phyloP scores from a whole-genome alignment of 1,140 invertebrate species.

The Anastatus disparis region DNA sequence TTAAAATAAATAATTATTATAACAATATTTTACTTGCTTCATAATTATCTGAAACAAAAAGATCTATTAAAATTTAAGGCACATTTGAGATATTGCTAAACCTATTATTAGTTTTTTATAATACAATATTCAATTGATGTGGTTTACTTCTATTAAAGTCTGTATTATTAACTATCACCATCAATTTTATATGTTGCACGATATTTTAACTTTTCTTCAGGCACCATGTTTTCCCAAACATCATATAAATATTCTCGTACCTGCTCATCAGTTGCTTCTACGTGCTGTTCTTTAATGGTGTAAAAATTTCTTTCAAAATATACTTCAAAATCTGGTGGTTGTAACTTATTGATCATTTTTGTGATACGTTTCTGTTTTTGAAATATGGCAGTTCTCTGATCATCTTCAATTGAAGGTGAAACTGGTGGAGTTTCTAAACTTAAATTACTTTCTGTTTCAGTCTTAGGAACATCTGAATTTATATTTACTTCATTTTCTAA shows the following conservation, averaged over 20 bases:
- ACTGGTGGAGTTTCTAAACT: slow-evolving; percentile 39
- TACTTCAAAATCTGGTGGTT: slow-evolving; percentile 59
- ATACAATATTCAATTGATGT: too few relatives aligned
- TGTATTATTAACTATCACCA: slow-evolving; percentile 21
- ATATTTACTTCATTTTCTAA: slow-evolving; percentile 5
- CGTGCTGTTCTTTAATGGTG: slow-evolving; percentile 63
- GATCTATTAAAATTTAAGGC: too few relatives aligned
- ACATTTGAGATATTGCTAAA: too few relatives aligned
- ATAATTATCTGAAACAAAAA: too few relatives aligned
- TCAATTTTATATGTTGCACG: slow-evolving; percentile 34
- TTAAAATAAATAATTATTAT: too few relatives aligned
- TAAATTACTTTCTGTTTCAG: slow-evolving; percentile 27
- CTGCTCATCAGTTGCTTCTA: slow-evolving; percentile 60
- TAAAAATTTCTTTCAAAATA: slow-evolving; percentile 65
- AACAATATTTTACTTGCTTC: too few relatives aligned
- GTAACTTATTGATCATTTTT: slow-evolving; percentile 39
- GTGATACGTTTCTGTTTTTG: slow-evolving; percentile 37
- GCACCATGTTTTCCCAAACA: slow-evolving; percentile 60
- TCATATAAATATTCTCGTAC: slow-evolving; percentile 64
- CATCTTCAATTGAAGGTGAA: slow-evolving; percentile 33
- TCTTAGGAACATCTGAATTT: slow-evolving; percentile 8
- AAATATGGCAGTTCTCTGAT: slow-evolving; percentile 6
- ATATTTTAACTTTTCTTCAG: slow-evolving; percentile 39
- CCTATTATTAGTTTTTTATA: too few relatives aligned
- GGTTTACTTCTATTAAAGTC: not conserved